Base-by-base conservation (phyloP, 2,888 invertebrate species). In the Prosopocoilus inquinatus region DNA sequence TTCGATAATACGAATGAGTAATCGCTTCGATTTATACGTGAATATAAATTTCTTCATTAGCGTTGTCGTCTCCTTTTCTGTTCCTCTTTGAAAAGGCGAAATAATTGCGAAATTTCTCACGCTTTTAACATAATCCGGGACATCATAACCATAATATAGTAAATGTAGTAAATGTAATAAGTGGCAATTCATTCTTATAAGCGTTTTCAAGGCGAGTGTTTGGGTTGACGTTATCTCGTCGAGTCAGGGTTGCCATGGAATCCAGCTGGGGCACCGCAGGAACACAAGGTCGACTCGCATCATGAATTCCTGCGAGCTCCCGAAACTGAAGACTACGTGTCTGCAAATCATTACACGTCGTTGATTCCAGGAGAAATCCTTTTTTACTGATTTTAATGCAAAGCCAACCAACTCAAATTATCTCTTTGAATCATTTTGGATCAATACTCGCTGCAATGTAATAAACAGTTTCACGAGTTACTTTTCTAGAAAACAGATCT, bases 171-270 rank as follows among this genome's bases (percentile, higher is more conserved):
- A 53, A 57, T 48, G 53, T 57, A 57, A 57, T 57, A 57, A 57
- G 53, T 50, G 53, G 57, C 53, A 57, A 57, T 57, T 57, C 57
- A 57, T 57, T 57, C 57, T 57, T 57, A 53, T 50, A 53, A 53
- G 57, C 53, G 50, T 47, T 48, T 57, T 50, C 46, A 53, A 47
- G 9, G 36, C 9, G 36, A 36, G 9, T 36, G 36, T 36, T 36
- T 58, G 20, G 20, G 20, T 63, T 61, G 61, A 60, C 61, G 62
- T 62, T 66, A 66, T 66, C 63, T 63, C 63, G 60, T 62, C 58
- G 51, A 63, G 62, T 60, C 61, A 59, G 67, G 66, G 66, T 67
- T 67, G 67, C 67, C 66, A 68, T 67, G 67, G 64, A 65, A 63
- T 64, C 65, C 64, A 58, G 59, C 60, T 57, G 59, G 61, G 57